Percentiles rank a stretch among this genome's conserved stretches.
phyloP scores from a whole-genome alignment of 37 sponge, comb jelly and placozoan genomes.

The Axinella damicornis region DNA sequence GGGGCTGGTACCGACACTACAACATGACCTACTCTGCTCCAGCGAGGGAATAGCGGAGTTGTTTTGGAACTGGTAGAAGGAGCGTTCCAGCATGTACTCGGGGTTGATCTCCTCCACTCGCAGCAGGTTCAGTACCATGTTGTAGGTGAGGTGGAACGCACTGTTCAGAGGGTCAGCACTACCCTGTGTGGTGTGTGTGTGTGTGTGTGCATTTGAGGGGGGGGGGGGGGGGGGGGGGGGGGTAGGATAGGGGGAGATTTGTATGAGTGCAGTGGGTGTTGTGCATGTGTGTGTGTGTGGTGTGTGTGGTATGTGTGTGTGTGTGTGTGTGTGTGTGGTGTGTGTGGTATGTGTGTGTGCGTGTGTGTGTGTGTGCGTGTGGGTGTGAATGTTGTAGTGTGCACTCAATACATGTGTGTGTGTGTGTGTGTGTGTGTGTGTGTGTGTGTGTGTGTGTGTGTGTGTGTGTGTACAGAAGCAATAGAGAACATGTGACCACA shows the following conservation, averaged over 20 bases:
- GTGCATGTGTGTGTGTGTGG: too few species aligned
- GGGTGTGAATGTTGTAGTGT: background rate
- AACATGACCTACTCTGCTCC: constrained; percentile 70
- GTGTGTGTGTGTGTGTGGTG: background rate
- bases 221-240: background rate
- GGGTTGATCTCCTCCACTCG: constrained; percentile 99
- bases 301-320: too few species aligned
- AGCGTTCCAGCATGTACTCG: constrained; percentile 97
- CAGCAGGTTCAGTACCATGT: constrained; percentile 98
- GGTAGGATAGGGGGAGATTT: background rate
- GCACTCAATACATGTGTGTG: background rate
- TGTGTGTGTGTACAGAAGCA: too few species aligned
- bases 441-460: too few species aligned
- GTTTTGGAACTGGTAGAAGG: constrained; percentile 98
- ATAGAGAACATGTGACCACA: too few species aligned
- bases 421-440: background rate
- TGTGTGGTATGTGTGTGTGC: background rate
- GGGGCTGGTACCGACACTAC: too few species aligned
- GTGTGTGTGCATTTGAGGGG: background rate
- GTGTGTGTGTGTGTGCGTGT: background rate
- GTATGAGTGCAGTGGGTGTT: background rate
- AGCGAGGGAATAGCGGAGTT: constrained; percentile 89
- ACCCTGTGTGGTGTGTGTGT: constrained; percentile 63
- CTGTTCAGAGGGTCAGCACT: constrained; percentile 95
- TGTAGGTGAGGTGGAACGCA: constrained; percentile 97